Conservation (phyloP, 1,140 invertebrate genomes). For the Drosophila kurseongensis region DNA sequence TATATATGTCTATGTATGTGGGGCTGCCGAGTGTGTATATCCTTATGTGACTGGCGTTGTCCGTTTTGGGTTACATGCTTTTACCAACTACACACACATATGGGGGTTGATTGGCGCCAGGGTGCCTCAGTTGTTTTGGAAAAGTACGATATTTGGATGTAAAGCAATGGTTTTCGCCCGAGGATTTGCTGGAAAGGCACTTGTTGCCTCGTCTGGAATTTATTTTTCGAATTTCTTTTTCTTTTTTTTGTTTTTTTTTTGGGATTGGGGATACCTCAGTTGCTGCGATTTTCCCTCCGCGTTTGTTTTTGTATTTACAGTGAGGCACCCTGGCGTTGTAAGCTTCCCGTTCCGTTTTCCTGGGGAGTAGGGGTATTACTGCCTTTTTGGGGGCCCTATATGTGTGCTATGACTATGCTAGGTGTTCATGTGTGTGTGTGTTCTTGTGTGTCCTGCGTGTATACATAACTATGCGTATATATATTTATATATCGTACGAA, state of each 20-base stretch:
- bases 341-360: slow-evolving; percentile 4
- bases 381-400: slow-evolving; percentile 22
- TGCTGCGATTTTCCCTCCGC: slow-evolving; percentile 3
- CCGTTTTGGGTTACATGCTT: slow-evolving; percentile 42
- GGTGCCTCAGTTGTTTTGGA: slow-evolving; percentile 30
- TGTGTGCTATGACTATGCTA: slow-evolving; percentile 45
- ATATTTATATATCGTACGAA: slow-evolving; percentile 71
- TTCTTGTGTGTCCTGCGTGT: slow-evolving; percentile 35
- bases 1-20: slow-evolving; percentile 7
- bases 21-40: slow-evolving; percentile 30
- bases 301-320: slow-evolving; percentile 13
- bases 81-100: slow-evolving; percentile 37
- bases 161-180: not conserved
- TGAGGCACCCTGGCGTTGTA: slow-evolving; percentile 51
- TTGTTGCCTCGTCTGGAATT: slow-evolving; percentile 25
- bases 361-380: slow-evolving; percentile 17
- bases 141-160: not conserved
- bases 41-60: slow-evolving; percentile 34
- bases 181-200: slow-evolving; percentile 23
- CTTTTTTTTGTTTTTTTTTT: not conserved
- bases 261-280: not conserved
- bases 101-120: slow-evolving; percentile 38
- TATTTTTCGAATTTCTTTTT: too few relatives aligned
- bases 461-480: slow-evolving; percentile 63
- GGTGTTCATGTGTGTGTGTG: slow-evolving; percentile 35